Evolutionary conservation across 2,113 vertebrate genomes (phyloP), one percentile per base, ranked within the genome.

Genomic region (Gobiocypris rarus): DNA sequence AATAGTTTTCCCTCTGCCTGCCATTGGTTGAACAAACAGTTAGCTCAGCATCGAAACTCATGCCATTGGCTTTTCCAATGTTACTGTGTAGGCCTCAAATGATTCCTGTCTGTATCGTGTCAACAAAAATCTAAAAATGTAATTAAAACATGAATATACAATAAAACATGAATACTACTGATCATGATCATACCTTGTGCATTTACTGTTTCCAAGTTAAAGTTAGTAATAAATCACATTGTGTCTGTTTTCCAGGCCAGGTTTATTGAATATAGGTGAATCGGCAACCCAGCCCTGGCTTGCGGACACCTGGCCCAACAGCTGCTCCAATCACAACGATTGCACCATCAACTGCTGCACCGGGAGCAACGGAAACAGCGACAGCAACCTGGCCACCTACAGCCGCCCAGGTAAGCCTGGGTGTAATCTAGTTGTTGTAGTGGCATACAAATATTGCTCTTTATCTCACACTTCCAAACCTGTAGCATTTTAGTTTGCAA

Each of bases 291-390:
- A 99, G 89, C 97, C 97, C 0, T 99, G 98, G 98, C 93, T 99
- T 81, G 98, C 98, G 14, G 98, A 99, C 91, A 99, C 98, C 0
- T 99, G 98, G 98, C 98, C 98, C 74, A 98, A 99, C 88, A 97
- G 96, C 28, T 97, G 97, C 86, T 97, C 96, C 94, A 98, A 94
- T 84, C 97, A 98, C 93, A 99, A 97, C 0, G 97, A 99, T 94
- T 99, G 97, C 93, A 95, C 97, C 92, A 98, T 99, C 93, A 99
- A 94, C 91, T 99, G 98, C 94, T 99, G 98, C 90, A 96, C 98
- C 0, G 95, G 97, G 0, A 94, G 96, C 90, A 97, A 96, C 0
- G 97, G 97, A 28, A 99, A 98, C 95, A 99, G 97, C 1, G 97
- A 99, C 85, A 96, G 96, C 93, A 99, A 99, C 93, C 93, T 99